Evolutionary conservation across 1,140 invertebrate species (phyloP).

Genomic region (silkworm (Bombyx mori)): DNA sequence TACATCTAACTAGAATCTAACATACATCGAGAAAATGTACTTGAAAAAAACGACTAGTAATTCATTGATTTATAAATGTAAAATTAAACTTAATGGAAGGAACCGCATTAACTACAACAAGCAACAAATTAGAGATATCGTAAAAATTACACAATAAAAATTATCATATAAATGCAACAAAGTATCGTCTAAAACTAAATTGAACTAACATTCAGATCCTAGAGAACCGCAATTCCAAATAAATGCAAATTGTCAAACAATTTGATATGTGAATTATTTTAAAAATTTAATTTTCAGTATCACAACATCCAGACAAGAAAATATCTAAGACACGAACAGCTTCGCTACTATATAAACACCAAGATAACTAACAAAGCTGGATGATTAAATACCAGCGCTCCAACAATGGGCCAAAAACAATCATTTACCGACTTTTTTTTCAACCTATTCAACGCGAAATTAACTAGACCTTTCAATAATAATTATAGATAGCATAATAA

Average conservation of each 20-base stretch:
- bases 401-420: too few relatives aligned
- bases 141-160: too few relatives aligned
- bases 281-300: constrained; percentile 16
- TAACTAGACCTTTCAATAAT: too few relatives aligned
- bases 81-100: neutral
- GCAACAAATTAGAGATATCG: too few relatives aligned
- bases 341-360: too few relatives aligned
- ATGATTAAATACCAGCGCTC: too few relatives aligned
- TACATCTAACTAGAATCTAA: too few relatives aligned
- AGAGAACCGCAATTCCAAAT: constrained; percentile 1
- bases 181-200: constrained; percentile 27
- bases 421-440: too few relatives aligned
- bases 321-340: constrained; percentile 9
- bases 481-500: too few relatives aligned
- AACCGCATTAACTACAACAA: too few relatives aligned
- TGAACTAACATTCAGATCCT: neutral
- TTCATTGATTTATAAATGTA: neutral
- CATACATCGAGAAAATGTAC: neutral
- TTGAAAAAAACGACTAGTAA: neutral
- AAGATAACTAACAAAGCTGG: too few relatives aligned
- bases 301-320: constrained; percentile 29
- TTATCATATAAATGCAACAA: constrained; percentile 47
- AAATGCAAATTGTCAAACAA: constrained; percentile 49
- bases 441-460: too few relatives aligned
- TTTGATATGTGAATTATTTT: constrained; percentile 21